phyloP scores from a whole-genome alignment of 1,140 invertebrate species.

The Scylla paramamosain region DNA sequence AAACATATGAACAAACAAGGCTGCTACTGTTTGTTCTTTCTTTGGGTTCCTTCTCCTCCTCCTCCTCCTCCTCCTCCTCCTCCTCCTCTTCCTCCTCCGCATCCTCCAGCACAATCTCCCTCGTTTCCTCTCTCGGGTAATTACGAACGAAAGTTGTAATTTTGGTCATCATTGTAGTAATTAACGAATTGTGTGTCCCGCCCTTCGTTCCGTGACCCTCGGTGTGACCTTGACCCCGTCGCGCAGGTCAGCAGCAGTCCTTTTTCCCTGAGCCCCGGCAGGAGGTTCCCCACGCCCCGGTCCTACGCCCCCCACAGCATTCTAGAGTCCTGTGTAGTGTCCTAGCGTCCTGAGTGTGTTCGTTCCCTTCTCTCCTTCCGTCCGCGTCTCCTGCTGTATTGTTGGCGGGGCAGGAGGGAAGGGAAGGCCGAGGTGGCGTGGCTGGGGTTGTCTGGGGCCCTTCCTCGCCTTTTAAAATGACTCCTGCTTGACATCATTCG shows the following conservation, averaged over 20 bases:
- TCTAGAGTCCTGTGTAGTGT: background rate
- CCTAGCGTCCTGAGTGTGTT: no score
- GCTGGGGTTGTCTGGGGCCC: background rate
- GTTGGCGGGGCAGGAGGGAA: background rate
- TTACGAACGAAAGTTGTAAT: background rate
- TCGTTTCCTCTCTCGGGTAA: background rate
- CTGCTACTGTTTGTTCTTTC: no score
- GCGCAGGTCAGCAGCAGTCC: background rate
- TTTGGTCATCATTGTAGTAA: background rate
- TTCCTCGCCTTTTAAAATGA: background rate
- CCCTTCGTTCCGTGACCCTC: background rate
- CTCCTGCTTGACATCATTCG: background rate
- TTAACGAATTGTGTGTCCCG: background rate
- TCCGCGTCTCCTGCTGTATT: background rate
- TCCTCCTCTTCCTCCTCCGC: background rate
- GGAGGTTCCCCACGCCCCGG: background rate
- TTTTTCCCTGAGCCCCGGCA: slow-evolving; percentile 17
- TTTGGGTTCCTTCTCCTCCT: background rate
- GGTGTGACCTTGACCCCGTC: background rate
- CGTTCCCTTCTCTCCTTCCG: background rate
- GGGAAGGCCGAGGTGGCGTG: background rate
- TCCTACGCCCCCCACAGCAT: background rate
- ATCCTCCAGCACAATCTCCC: background rate
- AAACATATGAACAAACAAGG: no score
- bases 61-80: background rate